phyloP scores from a whole-genome alignment of 2,888 invertebrate genomes.

The Thalpophila matura region DNA sequence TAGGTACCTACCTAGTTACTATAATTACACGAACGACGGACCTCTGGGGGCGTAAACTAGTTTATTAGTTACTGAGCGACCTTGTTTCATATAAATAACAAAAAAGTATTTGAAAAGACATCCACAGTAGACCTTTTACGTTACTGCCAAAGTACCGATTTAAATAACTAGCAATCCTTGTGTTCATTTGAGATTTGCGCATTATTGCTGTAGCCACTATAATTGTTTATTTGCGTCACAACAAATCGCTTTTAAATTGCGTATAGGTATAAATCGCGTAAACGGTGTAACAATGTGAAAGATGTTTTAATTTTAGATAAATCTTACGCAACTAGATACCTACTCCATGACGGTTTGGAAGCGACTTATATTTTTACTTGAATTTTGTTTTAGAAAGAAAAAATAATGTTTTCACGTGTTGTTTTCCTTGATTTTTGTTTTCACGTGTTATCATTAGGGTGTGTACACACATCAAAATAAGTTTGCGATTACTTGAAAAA shows the following conservation, averaged over 20 bases:
- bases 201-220: conserved; percentile 6
- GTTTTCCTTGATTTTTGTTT: conserved; percentile 3
- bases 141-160: conserved; percentile 2
- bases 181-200: not conserved
- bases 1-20: too few species aligned
- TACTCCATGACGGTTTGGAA: conserved; percentile 1
- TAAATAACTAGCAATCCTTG: conserved; percentile 6
- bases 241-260: conserved; percentile 37
- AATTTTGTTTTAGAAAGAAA: too few species aligned
- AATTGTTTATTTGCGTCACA: conserved; percentile 32
- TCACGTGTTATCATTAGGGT: not conserved
- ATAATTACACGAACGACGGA: conserved; percentile 19
- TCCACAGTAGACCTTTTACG: conserved; percentile 3
- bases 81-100: conserved; percentile 42
- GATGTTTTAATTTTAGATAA: conserved; percentile 43
- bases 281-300: conserved; percentile 32
- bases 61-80: conserved; percentile 37
- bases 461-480: too few species aligned
- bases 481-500: too few species aligned
- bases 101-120: conserved; percentile 20
- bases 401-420: too few species aligned
- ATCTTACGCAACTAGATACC: conserved; percentile 31
- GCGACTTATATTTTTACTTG: not conserved
- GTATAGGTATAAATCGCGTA: conserved; percentile 29
- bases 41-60: conserved; percentile 17